phyloP scores from a whole-genome alignment of 2,797 vertebrate genomes.

The Channa striata region DNA sequence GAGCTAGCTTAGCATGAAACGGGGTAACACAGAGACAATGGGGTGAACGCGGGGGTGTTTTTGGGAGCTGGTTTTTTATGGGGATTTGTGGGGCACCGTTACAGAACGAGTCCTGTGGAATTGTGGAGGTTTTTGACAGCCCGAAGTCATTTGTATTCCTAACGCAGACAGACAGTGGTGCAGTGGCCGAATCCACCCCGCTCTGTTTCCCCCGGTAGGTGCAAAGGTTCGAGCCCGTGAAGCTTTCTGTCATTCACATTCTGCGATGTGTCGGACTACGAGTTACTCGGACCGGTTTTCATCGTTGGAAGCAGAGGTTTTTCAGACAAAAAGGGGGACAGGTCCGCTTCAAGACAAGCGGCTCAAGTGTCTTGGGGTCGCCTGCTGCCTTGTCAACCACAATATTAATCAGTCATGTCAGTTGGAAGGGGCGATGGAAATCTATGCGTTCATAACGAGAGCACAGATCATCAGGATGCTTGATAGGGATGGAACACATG shows the following conservation, averaged over 20 bases:
- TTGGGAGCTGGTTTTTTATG: not conserved
- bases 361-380: slow-evolving; percentile 47
- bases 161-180: slow-evolving; percentile 77
- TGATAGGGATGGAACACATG: slow-evolving; percentile 1
- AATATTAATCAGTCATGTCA: slow-evolving; percentile 10
- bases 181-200: slow-evolving; percentile 78
- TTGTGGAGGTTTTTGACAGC: slow-evolving; percentile 33
- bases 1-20: slow-evolving; percentile 81
- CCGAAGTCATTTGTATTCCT: slow-evolving; percentile 80
- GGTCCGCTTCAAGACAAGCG: slow-evolving; percentile 21
- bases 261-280: slow-evolving; percentile 36
- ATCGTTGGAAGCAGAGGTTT: slow-evolving; percentile 16
- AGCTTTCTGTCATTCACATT: slow-evolving; percentile 55
- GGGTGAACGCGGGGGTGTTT: slow-evolving; percentile 56
- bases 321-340: slow-evolving; percentile 43
- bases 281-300: slow-evolving; percentile 14
- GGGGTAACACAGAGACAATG: slow-evolving; percentile 72
- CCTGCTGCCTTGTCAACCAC: slow-evolving; percentile 47
- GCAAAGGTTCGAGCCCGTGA: slow-evolving; percentile 68
- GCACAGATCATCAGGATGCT: not conserved
- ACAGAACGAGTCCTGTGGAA: not conserved
- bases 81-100: not conserved
- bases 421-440: slow-evolving; percentile 12
- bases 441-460: slow-evolving; percentile 9
- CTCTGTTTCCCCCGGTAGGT: slow-evolving; percentile 55